Evolutionary conservation across 2,888 invertebrate species (phyloP).

Genomic region (Drosophila neonasuta): DNA sequence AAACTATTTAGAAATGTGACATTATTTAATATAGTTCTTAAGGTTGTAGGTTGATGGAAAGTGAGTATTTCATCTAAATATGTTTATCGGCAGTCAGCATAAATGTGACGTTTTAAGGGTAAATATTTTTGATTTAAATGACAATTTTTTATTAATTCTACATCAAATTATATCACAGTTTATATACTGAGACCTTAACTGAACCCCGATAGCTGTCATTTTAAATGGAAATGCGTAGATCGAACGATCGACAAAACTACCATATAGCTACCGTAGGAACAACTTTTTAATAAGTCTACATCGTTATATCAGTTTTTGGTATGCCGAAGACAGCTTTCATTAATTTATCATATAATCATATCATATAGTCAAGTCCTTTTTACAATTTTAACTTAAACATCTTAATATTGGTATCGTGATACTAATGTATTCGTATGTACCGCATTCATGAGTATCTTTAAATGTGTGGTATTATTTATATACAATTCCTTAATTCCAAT

Average conservation of each 20-base stretch:
- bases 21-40: background rate
- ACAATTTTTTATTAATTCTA: conserved; percentile 2
- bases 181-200: conserved; percentile 46
- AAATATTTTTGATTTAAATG: background rate
- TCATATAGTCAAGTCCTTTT: conserved; percentile 69
- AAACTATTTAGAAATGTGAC: background rate
- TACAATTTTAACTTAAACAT: conserved; percentile 58
- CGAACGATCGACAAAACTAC: conserved; percentile 28
- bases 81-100: background rate
- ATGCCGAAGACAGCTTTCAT: conserved; percentile 35
- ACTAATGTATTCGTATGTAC: conserved; percentile 46
- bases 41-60: background rate
- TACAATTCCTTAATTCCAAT: conserved; percentile 63
- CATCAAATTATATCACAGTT: conserved; percentile 51
- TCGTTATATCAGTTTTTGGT: conserved; percentile 36
- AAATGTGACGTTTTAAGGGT: background rate
- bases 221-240: conserved; percentile 12
- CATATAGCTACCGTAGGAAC: conserved; percentile 33
- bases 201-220: conserved; percentile 33
- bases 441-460: conserved; percentile 26
- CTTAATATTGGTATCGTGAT: conserved; percentile 50
- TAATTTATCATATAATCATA: conserved; percentile 52
- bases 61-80: background rate
- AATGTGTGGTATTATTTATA: conserved; percentile 41
- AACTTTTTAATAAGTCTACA: conserved; percentile 41